Percentiles rank a stretch among this genome's conserved stretches.
These are phyloP conservation scores for Leptinotarsa rubiginosa DNA, from an alignment of 2,888 invertebrate genomes.

Conservation along the genomic window DNA sequence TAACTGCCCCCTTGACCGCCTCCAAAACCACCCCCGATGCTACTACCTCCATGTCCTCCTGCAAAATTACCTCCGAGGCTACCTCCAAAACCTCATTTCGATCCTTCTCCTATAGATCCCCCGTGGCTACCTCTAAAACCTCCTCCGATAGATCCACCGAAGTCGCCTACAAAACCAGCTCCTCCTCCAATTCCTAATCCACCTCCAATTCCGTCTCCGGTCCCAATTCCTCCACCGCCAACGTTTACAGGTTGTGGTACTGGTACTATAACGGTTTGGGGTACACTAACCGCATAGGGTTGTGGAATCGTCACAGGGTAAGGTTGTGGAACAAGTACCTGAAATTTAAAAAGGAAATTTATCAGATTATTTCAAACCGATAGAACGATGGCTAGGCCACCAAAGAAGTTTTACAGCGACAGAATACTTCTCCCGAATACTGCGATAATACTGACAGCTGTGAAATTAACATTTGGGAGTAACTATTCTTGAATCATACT, in stretches of 20 bases:
- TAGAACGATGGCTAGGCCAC: too few species aligned
- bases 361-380: too few species aligned
- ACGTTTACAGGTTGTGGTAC: constrained; percentile 51
- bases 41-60: constrained; percentile 30
- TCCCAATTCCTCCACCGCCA: constrained; percentile 40
- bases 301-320: constrained; percentile 54
- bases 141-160: constrained; percentile 54
- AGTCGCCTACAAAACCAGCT: constrained; percentile 32
- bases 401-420: too few species aligned
- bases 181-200: background rate
- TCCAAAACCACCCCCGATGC: constrained; percentile 30
- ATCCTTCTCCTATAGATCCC: constrained; percentile 29
- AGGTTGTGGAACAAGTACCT: constrained; percentile 53
- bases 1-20: constrained; percentile 23
- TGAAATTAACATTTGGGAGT: too few species aligned
- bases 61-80: constrained; percentile 30
- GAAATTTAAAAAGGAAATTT: constrained; percentile 4
- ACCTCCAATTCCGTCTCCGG: constrained; percentile 30
- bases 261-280: constrained; percentile 51
- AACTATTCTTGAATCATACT: too few species aligned
- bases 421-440: too few species aligned
- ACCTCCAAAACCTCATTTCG: constrained; percentile 35
- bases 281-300: constrained; percentile 56
- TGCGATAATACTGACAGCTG: too few species aligned
- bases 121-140: constrained; percentile 33